phyloP scores from a whole-genome alignment of 2,113 vertebrate genomes.

The Gambusia affinis region DNA sequence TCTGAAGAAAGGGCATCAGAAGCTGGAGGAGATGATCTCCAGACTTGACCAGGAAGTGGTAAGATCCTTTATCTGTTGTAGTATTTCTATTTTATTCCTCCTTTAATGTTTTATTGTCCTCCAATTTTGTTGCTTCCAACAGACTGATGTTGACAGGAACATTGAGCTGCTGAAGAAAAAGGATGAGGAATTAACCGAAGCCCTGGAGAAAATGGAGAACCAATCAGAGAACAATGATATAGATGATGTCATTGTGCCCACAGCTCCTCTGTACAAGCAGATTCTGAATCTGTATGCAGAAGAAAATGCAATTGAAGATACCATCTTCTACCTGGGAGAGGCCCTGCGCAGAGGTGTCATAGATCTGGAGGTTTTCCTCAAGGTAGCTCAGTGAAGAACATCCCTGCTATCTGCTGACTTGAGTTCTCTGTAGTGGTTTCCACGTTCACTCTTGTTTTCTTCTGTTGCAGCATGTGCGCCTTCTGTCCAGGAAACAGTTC shows the following conservation, averaged over 20 bases:
- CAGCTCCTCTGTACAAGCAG: slow-evolving; percentile 97
- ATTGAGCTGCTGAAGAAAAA: slow-evolving; percentile 97
- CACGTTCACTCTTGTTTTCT: slow-evolving; percentile 9
- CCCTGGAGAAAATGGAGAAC: slow-evolving; percentile 98
- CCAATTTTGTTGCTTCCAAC: slow-evolving; percentile 2
- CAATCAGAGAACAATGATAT: slow-evolving; percentile 99
- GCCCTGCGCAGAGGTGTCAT: slow-evolving; percentile 94
- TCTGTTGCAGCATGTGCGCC: slow-evolving; percentile 89
- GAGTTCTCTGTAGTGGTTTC: background rate
- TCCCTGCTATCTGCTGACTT: background rate
- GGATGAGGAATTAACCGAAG: slow-evolving; percentile 95
- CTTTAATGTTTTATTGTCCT: background rate
- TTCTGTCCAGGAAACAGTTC: slow-evolving; percentile 98
- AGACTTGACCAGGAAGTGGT: slow-evolving; percentile 98
- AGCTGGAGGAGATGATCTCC: slow-evolving; percentile 96
- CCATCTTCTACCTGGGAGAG: slow-evolving; percentile 98
- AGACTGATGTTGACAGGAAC: slow-evolving; percentile 97
- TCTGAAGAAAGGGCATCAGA: slow-evolving; percentile 97
- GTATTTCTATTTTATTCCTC: background rate
- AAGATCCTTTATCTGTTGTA: slow-evolving; percentile 56
- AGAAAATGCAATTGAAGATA: slow-evolving; percentile 98
- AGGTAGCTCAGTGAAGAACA: slow-evolving; percentile 80
- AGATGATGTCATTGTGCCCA: slow-evolving; percentile 97
- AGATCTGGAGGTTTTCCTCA: slow-evolving; percentile 97
- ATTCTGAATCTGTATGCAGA: slow-evolving; percentile 98